Percentiles rank a stretch among this genome's conserved stretches.
Conservation (phyloP, 2,113 vertebrate genomes). For the Coracopsis vasa region DNA sequence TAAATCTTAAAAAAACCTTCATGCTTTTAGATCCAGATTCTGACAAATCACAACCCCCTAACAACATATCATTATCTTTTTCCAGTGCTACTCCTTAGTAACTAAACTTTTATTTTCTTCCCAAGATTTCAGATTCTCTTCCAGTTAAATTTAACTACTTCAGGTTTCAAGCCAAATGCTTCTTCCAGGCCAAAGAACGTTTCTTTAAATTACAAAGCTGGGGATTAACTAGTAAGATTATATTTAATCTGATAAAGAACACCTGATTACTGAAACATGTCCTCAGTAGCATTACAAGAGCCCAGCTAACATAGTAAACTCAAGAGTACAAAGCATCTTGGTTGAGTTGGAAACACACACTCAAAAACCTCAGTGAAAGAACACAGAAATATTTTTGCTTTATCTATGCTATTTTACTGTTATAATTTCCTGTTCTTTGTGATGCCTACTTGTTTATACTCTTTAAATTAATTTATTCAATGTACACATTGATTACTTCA, state of each 20-base stretch:
- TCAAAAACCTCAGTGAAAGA: neutral
- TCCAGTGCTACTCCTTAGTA: neutral
- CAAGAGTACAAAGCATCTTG: neutral
- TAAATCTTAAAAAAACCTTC: neutral
- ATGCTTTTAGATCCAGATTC: neutral
- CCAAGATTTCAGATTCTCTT: neutral
- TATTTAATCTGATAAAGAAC: neutral
- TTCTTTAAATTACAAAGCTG: neutral
- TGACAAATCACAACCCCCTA: neutral
- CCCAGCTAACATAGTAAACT: neutral
- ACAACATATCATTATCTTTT: neutral
- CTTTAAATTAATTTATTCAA: neutral
- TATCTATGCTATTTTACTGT: neutral
- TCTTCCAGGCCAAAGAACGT: neutral
- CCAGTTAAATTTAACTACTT: neutral
- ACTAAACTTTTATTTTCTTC: neutral
- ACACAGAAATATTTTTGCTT: neutral
- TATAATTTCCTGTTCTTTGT: neutral
- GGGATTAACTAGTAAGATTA: neutral
- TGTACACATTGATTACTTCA: fast-evolving
- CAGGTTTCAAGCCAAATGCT: neutral
- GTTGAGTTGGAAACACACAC: neutral
- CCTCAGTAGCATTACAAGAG: neutral
- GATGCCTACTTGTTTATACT: neutral
- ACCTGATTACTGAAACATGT: neutral